Evolutionary conservation across 2,113 vertebrate species (phyloP), one percentile per base, ranked within the genome.

Genomic region (Numida meleagris): DNA sequence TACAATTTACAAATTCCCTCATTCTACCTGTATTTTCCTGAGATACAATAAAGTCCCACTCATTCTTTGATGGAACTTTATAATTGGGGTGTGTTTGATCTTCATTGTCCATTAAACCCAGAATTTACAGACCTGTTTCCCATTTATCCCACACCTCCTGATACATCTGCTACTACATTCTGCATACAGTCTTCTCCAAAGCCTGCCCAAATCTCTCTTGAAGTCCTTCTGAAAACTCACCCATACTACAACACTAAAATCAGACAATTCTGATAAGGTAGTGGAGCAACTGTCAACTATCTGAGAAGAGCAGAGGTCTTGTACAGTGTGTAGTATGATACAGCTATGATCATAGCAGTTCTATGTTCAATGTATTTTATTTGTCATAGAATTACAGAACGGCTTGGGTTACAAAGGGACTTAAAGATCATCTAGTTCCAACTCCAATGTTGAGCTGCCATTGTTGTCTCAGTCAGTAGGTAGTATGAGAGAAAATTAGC

Each of bases 101-200:
- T 45, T 33, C 16, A 6, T 4, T 15, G 24, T n/a, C 10, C 36
- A 43, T n/a, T 1, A 0, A 33, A 80, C 15, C 4, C 45, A 66
- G 19, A 65, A 55, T 34, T 61, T n/a, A 20, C 16, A 55, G 12
- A 7, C 21, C 4, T 17, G 8, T 57, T 50, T 57, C 42, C 33
- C 40, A 3, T 36, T 86, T 86, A 62, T 78, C 31, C 18, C 21
- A 63, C 29, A 18, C 6, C 4, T 71, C 14, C 9, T 66, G n/a
- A 27, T 40, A 34, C 14, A n/a, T 12, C 58, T 34, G 34, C 24
- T 65, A 20, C 29, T 25, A 7, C 51, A 29, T 9, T 59, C 25
- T 38, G 34, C 31, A 34, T 16, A 14, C 1, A 33, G 5, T 23
- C 34, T 70, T 66, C 58, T 79, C 43, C 45, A 81, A 88, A 84